phyloP scores from a whole-genome alignment of 2,888 invertebrate species.

The Monochamus alternatus region DNA sequence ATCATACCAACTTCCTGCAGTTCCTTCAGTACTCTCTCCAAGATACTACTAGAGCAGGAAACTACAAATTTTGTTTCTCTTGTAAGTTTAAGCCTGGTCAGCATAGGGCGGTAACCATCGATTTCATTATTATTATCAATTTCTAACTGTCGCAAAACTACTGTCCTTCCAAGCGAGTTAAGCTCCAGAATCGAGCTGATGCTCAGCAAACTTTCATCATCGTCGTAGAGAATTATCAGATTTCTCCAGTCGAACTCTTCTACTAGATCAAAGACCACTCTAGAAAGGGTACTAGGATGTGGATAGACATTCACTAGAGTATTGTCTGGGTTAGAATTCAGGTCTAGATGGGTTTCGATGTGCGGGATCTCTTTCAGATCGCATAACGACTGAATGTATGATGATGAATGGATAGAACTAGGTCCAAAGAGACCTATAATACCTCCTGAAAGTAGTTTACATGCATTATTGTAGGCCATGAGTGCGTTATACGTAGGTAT shows the following conservation, averaged over 20 bases:
- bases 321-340: slow-evolving; percentile 61
- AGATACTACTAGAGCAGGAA: slow-evolving; percentile 71
- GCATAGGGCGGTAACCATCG: slow-evolving; percentile 60
- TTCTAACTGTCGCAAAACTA: slow-evolving; percentile 78
- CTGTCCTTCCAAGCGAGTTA: slow-evolving; percentile 63
- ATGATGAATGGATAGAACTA: slow-evolving; percentile 72
- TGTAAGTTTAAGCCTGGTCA: slow-evolving; percentile 70
- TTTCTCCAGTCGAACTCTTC: slow-evolving; percentile 84
- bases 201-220: slow-evolving; percentile 74
- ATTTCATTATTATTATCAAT: slow-evolving; percentile 16
- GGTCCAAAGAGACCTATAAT: slow-evolving; percentile 80
- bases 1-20: slow-evolving; percentile 77
- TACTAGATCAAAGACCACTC: slow-evolving; percentile 81
- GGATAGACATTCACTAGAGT: slow-evolving; percentile 90
- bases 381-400: slow-evolving; percentile 79
- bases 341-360: slow-evolving; percentile 78
- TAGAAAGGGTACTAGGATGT: slow-evolving; percentile 77
- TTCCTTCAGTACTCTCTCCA: slow-evolving; percentile 72
- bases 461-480: slow-evolving; percentile 48
- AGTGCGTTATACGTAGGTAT: slow-evolving; percentile 52
- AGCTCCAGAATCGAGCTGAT: slow-evolving; percentile 71
- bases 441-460: slow-evolving; percentile 67
- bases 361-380: slow-evolving; percentile 74
- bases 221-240: slow-evolving; percentile 88
- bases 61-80: slow-evolving; percentile 72